Percentiles rank a stretch among this genome's conserved stretches.
These are phyloP conservation scores for Echiichthys vipera DNA, from an alignment of 2,797 vertebrate species.

Conservation along the genomic window DNA sequence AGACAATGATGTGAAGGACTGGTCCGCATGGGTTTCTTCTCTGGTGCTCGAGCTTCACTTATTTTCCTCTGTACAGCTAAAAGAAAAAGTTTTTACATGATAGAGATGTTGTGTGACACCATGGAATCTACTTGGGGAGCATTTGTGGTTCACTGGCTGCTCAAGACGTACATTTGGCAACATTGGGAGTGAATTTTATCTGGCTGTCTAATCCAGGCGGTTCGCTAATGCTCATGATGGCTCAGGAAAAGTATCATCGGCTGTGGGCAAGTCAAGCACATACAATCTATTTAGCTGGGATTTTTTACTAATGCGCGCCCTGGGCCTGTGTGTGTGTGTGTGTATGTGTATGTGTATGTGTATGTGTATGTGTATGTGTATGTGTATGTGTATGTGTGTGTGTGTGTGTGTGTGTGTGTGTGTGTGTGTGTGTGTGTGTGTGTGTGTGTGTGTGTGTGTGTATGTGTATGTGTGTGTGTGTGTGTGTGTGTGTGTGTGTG, in stretches of 20 bases:
- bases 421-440: too few relatives aligned
- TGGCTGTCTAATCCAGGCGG: conserved; percentile 74
- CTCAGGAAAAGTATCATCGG: conserved; percentile 70
- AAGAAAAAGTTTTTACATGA: conserved; percentile 34
- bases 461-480: too few relatives aligned
- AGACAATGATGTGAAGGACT: conserved; percentile 6
- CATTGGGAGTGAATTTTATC: conserved; percentile 70
- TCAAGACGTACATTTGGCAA: conserved; percentile 60
- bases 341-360: too few relatives aligned
- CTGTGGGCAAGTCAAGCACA: conserved; percentile 74
- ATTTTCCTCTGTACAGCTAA: conserved; percentile 11
- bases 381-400: too few relatives aligned
- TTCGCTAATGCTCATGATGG: conserved; percentile 69
- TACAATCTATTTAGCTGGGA: conserved; percentile 78
- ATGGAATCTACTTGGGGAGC: conserved; percentile 42
- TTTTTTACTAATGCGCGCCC: conserved; percentile 60
- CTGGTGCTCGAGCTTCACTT: not conserved
- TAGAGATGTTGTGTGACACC: conserved; percentile 66
- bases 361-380: too few relatives aligned
- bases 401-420: too few relatives aligned
- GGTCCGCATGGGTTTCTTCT: conserved; percentile 7
- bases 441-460: too few relatives aligned
- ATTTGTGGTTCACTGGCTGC: conserved; percentile 67
- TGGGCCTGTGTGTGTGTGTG: conserved; percentile 2
- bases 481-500: too few relatives aligned